Base-by-base conservation (phyloP, 2,113 vertebrate species). In the Conger conger region DNA sequence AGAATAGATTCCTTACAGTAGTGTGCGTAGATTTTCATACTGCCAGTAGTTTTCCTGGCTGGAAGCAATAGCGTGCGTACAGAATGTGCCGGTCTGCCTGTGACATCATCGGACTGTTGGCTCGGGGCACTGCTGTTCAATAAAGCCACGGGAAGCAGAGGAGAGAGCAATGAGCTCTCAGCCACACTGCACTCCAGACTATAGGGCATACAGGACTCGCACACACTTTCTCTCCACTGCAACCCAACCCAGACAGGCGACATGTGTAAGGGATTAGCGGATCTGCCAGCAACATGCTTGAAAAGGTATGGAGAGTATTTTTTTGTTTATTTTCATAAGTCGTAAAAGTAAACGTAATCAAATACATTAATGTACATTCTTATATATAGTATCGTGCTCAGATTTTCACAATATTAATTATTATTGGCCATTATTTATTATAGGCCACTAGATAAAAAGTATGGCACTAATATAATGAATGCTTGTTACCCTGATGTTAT, bases 191-290 rank as follows among this genome's bases (percentile, higher is more conserved):
- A n/a, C 27, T n/a, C 5, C 1, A 0, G 1, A 79, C 18, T 27
- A 4, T 15, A 38, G 15, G 79, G 83, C 76, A 79, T 35, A 30
- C 35, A 38, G 36, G 11, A n/a, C 76, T 23, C 76, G 1, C n/a
- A 40, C 83, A 79, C 27, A 82, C n/a, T 42, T 9, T 86, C 57
- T 82, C 50, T 84, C 73, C 82, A 42, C 90, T 88, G 53, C 88
- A 92, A 13, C 84, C 85, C 4, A 63, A 84, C 40, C 73, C 0
- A 91, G 53, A 36, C 83, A n/a, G 45, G 35, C 76, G 94, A 88
- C 90, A 99, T 99, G 98, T 99, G 98, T 91, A 97, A 97, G 91
- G 97, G 98, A 92, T 96, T 99, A 0, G 96, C 97, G 54, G 96
- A 96, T 0, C 95, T 98, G 73, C 97, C 97, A 36, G 96, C 97